Base-by-base conservation (phyloP, 2,797 vertebrate species). In the Salmo trutta region DNA sequence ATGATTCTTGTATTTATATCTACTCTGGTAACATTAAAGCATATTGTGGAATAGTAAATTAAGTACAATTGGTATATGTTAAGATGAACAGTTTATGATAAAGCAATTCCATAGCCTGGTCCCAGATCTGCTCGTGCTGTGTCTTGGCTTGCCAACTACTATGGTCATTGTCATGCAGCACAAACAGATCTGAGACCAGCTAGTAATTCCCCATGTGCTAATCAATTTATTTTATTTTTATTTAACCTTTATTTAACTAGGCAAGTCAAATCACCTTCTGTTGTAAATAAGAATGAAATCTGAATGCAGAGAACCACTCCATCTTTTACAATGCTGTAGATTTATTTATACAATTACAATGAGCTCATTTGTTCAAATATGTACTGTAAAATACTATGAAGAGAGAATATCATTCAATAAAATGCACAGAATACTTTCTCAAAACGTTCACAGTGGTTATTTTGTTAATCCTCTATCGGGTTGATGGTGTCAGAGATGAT, bases 371-470 rank as follows among this genome's bases (percentile, higher is more conserved):
- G 88, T 89, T 88, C 78, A 88, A 33, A 85, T 78, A 24, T 64
- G 59, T 64, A 64, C 59, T 91, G 88, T 90, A 87, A 83, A 80
- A 90, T 90, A 87, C 83, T 79, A 90, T 83, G 77, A 81, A 89
- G 81, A 92, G 82, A 85, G 17, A 64, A 31, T 86, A 86, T 88
- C 72, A 82, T 88, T 92, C 83, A 93, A 93, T 93, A 93, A 93
- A 93, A 91, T 87, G 83, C 89, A 91, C 86, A 91, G 77, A 75
- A 75, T 91, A 92, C 91, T 93, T 93, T 93, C 88, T 91, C 90
- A 91, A 87, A 87, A 83, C 73, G 62, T 74, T 80, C 7, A 76
- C 52, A 65, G 3, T 77, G 80, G 41, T 24, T 88, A 47, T 47
- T 47, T 47, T 47, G 10, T 47, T 64, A 12, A 21, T 24, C 19